Base-by-base conservation (phyloP, 1,140 invertebrate species). In the Lethrus apterus region DNA sequence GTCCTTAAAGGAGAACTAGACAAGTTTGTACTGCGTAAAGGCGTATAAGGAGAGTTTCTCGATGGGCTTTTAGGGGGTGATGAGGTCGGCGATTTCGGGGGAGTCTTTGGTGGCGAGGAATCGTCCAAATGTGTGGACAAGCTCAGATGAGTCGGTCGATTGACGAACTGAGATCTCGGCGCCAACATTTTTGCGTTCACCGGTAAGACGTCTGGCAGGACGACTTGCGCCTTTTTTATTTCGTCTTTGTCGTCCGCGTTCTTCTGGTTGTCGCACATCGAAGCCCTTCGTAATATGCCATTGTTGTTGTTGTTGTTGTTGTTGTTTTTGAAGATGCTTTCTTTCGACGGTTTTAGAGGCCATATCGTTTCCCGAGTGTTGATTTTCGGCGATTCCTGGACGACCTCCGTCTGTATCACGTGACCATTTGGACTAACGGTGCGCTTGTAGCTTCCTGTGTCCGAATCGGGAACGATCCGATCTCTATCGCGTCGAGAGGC, bases 391-490 rank as follows among this genome's bases (percentile, higher is more conserved):
- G 54, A 30, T 21, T 57, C 50, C n/a, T 42, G 40, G 8, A 43
- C 52, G 40, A 24, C 60, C 48, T 58, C 64, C 33, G 48, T 51
- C 21, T 40, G 19, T 30, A 58, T 51, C 24, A 52, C 58, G 50
- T 74, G 66, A 2, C 75, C 78, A 17, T 81, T 81, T 1, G 83
- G 83, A 20, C 82, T 84, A 66, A 84, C 76, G 1, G 83, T 85
- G 20, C 82, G 66, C 57, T 84, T 82, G 66, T 86, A 86, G 58
- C 81, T 84, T 38, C 84, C 84, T 58, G 84, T 82, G 56, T 84
- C 77, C 2, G 76, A 75, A 51, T 77, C 77, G 31, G 76, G 75
- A 30, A 73, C 64, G 17, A 74, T 69, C 51, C 70, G 68, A 48
- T 80, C 80, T 19, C 77, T 69, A 56, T 84, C 83, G 46, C 82